Evolutionary conservation across 1,140 invertebrate species (phyloP), one percentile per base, ranked within the genome.

Genomic region (Scaptomyza hsui): DNA sequence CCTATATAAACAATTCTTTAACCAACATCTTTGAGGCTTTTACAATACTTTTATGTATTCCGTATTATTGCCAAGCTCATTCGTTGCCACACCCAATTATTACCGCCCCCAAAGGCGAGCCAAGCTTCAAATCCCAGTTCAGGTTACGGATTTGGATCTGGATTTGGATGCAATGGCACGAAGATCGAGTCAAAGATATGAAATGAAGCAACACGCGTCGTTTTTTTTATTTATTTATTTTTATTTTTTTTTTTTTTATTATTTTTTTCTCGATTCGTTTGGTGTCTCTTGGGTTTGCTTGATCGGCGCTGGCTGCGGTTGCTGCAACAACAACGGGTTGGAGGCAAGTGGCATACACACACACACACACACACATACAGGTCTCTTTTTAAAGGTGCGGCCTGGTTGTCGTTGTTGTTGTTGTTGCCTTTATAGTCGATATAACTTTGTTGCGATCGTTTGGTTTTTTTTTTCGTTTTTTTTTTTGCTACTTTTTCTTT

Each of bases 121-220:
- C n/a, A n/a, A n/a, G n/a, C n/a, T 7, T 2, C 7, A 26, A 42
- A 37, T 42, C 13, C 18, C 16, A 53, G 35, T 24, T 12, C 7
- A 29, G 15, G 21, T 52, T 52, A 4, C 16, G 29, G 32, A 52
- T 16, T 52, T 12, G 49, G 15, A 19, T 37, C 35, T 21, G 49
- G 42, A 13, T 59, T 32, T 60, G 49, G 67, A 19, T 63, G 57
- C 68, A 56, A 56, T 53, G 67, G 65, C 61, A 47, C 45, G 61
- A 41, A 83, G 78, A 83, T 78, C 73, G 79, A 83, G 70, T 74
- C 64, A 78, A 71, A 71, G 78, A 82, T 82, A 83, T 39, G 60
- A 45, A 16, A 5, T 26, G 68, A 60, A 37, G 42, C 79, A 80
- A 78, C 75, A 75, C 79, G 79, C 65, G 70, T 79, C 53, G 55